Evolutionary conservation across 2,888 invertebrate species (phyloP).

Genomic region (Siphonodentalium dalli): DNA sequence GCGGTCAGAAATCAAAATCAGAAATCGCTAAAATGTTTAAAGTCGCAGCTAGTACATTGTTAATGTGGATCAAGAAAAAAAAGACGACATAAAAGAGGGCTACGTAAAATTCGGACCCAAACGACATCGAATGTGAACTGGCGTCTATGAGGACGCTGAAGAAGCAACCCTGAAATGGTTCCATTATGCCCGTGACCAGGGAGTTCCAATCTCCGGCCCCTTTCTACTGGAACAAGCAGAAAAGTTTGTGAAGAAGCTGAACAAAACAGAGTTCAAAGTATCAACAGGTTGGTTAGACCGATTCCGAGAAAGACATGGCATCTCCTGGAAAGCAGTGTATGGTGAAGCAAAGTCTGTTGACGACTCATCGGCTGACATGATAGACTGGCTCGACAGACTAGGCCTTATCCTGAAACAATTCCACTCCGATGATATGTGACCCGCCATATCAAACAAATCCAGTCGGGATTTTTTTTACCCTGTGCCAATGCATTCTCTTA

Average conservation of each 20-base stretch:
- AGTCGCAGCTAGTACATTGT: too few relatives aligned
- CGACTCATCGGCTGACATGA: too few relatives aligned
- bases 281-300: neutral
- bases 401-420: too few relatives aligned
- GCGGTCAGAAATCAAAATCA: too few relatives aligned
- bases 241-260: neutral
- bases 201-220: neutral
- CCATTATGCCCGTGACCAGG: neutral
- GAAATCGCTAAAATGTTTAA: too few relatives aligned
- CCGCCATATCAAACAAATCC: too few relatives aligned
- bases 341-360: too few relatives aligned
- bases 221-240: neutral
- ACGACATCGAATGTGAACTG: neutral
- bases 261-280: neutral
- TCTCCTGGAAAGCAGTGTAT: neutral
- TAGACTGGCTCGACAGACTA: too few relatives aligned
- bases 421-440: too few relatives aligned
- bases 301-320: slow-evolving; percentile 1
- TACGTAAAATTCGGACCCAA: neutral
- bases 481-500: too few relatives aligned
- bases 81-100: neutral
- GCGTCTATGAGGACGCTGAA: neutral
- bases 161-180: neutral
- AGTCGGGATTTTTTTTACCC: too few relatives aligned
- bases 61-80: too few relatives aligned